A percentile compares a stretch with the other conserved stretches of the same genome.
Evolutionary conservation across 92 coral and sea anemone species (phyloP).

Genomic region (Palythoa heliodiscus): DNA sequence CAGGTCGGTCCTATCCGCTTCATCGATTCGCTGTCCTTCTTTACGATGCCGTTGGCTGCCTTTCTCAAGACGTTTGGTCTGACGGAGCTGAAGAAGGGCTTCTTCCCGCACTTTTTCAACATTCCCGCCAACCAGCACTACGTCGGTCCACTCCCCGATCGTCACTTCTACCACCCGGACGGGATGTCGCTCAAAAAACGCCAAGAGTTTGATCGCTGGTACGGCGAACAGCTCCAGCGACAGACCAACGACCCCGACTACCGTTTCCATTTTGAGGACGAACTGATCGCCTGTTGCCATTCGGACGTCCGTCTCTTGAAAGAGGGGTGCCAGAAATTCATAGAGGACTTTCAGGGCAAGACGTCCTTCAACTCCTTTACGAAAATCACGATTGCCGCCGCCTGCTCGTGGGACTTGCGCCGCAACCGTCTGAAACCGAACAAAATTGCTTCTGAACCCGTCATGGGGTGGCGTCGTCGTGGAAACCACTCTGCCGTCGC

Average conservation of each 20-base stretch:
- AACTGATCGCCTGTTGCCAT: too few relatives aligned
- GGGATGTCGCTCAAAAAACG: too few relatives aligned
- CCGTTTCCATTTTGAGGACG: too few relatives aligned
- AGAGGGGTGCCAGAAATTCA: too few relatives aligned
- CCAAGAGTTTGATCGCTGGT: too few relatives aligned
- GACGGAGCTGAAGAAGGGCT: neutral
- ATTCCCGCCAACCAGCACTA: slow-evolving; percentile 6
- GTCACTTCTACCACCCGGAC: too few relatives aligned
- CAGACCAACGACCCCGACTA: too few relatives aligned
- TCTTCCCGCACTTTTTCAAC: slow-evolving; percentile 28
- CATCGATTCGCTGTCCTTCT: neutral
- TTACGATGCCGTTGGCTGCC: neutral
- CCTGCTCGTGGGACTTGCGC: neutral
- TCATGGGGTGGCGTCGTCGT: neutral
- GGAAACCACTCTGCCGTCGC: neutral
- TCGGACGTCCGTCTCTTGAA: too few relatives aligned
- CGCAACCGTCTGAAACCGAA: neutral
- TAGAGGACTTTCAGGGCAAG: too few relatives aligned
- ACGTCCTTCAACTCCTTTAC: too few relatives aligned
- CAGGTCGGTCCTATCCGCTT: neutral
- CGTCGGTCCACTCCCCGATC: neutral
- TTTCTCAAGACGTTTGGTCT: slow-evolving; percentile 10
- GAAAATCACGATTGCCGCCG: neutral
- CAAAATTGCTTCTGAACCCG: neutral
- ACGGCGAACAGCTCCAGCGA: too few relatives aligned